Conservation (phyloP, 2,888 invertebrate species). For the Megalurothrips usitatus region DNA sequence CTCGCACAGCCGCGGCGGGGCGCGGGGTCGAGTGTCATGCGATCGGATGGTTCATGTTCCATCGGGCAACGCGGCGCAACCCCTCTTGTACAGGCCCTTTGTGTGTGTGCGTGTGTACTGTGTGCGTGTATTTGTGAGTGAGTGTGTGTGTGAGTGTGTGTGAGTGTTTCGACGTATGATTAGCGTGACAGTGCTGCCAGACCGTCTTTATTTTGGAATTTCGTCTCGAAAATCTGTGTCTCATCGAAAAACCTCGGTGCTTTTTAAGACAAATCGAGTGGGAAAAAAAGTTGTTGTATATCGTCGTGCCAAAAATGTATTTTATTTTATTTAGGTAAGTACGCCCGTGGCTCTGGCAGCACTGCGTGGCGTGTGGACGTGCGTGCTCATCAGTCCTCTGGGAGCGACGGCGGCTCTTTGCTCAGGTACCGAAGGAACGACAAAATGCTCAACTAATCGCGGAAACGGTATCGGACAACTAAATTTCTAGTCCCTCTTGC, state of each 20-base stretch:
- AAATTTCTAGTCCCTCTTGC: conserved; percentile 5
- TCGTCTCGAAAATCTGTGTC: no score
- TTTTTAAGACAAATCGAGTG: no score
- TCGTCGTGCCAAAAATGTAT: no score
- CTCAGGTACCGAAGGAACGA: neutral
- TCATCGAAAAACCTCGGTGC: no score
- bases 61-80: neutral
- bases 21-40: neutral
- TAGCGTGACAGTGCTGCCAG: no score
- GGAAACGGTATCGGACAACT: neutral
- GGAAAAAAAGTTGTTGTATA: no score
- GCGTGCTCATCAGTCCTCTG: no score
- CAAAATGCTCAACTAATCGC: neutral
- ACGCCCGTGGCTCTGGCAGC: neutral
- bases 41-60: conserved; percentile 11
- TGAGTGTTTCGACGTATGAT: neutral
- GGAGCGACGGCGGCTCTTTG: no score
- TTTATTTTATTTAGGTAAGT: no score
- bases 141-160: neutral
- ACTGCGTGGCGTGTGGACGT: neutral
- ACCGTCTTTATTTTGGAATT: no score
- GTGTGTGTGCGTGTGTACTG: neutral
- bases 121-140: neutral
- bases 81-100: neutral
- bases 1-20: no score